These are phyloP conservation scores for Pheucticus melanocephalus DNA, from an alignment of 2,113 vertebrate genomes.

Conservation along the genomic window DNA sequence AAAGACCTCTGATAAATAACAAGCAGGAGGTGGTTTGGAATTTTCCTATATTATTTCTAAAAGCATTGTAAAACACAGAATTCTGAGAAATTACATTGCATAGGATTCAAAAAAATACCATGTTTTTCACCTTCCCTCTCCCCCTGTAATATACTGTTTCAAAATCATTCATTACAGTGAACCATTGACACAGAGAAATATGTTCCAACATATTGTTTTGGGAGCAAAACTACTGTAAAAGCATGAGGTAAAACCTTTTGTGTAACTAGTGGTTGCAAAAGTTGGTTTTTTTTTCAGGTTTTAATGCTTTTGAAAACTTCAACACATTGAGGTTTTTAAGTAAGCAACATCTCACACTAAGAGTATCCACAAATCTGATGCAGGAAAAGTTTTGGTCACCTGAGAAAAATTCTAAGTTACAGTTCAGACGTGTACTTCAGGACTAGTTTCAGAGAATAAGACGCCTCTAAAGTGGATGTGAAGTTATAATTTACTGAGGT, in stretches of 20 bases:
- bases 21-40: not conserved
- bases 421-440: not conserved
- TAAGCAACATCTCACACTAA: not conserved
- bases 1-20: not conserved
- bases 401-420: not conserved
- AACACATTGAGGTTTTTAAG: not conserved
- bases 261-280: not conserved
- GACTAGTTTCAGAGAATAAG: not conserved
- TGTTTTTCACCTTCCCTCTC: not conserved
- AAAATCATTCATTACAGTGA: not conserved
- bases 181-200: not conserved
- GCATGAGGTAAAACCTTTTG: not conserved
- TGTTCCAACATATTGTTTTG: not conserved
- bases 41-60: not conserved
- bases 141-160: not conserved
- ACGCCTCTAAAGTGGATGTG: not conserved
- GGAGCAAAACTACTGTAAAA: not conserved
- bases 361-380: not conserved
- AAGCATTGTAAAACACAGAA: not conserved
- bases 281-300: not conserved
- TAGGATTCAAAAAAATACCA: rapidly evolving
- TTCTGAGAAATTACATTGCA: not conserved
- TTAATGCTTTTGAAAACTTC: not conserved
- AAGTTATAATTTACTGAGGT: not conserved
- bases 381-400: not conserved